Conservation (phyloP, 2,888 invertebrate genomes). For the Diarsia mendica region DNA sequence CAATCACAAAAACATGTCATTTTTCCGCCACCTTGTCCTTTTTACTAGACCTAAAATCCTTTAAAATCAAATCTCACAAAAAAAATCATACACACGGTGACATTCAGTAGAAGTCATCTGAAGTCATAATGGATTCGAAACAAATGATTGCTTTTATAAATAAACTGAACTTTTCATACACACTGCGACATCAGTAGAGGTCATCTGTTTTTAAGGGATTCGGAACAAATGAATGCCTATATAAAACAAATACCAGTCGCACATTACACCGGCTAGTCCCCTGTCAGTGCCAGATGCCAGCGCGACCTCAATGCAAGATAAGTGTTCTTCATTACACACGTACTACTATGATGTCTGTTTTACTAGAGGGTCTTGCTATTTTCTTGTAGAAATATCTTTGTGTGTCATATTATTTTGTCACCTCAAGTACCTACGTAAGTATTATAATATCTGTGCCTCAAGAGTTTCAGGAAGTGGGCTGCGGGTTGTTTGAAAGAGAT, state of each 20-base stretch:
- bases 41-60: not conserved
- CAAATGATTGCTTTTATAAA: too few species aligned
- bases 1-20: too few species aligned
- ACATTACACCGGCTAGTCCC: conserved; percentile 12
- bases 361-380: conserved; percentile 1
- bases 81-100: too few species aligned
- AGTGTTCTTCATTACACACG: conserved; percentile 24
- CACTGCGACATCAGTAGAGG: not conserved
- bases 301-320: conserved; percentile 66
- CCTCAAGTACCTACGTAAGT: too few species aligned
- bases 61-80: not conserved
- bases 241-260: conserved; percentile 24
- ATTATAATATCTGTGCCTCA: too few species aligned
- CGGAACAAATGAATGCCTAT: conserved; percentile 38
- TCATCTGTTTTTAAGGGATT: conserved; percentile 24
- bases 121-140: too few species aligned
- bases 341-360: not conserved
- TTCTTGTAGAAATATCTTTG: not conserved
- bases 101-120: too few species aligned
- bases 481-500: too few species aligned
- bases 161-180: too few species aligned
- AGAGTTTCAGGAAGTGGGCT: too few species aligned
- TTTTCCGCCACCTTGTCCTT: too few species aligned
- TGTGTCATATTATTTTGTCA: too few species aligned
- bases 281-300: conserved; percentile 59